Conservation (phyloP, 2,888 invertebrate species). For the Gnatocerus cornutus region DNA sequence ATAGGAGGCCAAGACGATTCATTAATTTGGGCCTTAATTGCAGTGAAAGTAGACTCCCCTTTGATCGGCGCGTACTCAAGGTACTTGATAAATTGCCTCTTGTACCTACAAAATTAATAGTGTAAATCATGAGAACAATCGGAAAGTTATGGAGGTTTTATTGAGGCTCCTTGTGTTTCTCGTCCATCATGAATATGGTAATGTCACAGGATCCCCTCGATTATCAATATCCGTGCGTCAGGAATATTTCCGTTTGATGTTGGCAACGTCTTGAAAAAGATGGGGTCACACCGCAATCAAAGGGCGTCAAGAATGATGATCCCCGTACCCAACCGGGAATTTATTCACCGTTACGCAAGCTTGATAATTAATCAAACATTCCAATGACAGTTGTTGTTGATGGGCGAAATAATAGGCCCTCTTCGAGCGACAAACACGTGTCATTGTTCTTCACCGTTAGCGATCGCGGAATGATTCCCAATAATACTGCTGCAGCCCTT, state of each 20-base stretch:
- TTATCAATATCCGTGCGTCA: constrained; percentile 42
- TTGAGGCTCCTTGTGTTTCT: neutral
- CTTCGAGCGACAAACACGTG: constrained; percentile 39
- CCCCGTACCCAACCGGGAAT: neutral
- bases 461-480: constrained; percentile 38
- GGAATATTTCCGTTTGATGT: constrained; percentile 44
- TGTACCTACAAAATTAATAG: constrained; percentile 2
- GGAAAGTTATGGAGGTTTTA: neutral
- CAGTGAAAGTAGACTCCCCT: constrained; percentile 57
- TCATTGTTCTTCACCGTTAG: constrained; percentile 39
- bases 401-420: constrained; percentile 35
- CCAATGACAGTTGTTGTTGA: constrained; percentile 36
- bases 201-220: constrained; percentile 51
- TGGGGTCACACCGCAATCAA: constrained; percentile 5
- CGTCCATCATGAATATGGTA: constrained; percentile 65
- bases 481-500: constrained; percentile 23
- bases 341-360: constrained; percentile 13
- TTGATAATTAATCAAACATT: constrained; percentile 43
- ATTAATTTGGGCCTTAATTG: constrained; percentile 67
- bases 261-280: constrained; percentile 15
- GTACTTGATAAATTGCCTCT: constrained; percentile 29
- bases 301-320: constrained; percentile 21
- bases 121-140: neutral
- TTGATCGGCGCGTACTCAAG: constrained; percentile 48
- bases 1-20: constrained; percentile 64